These are phyloP conservation scores for Haliclona indistincta DNA, from an alignment of 37 sponge, comb jelly and placozoan species.

Conservation along the genomic window DNA sequence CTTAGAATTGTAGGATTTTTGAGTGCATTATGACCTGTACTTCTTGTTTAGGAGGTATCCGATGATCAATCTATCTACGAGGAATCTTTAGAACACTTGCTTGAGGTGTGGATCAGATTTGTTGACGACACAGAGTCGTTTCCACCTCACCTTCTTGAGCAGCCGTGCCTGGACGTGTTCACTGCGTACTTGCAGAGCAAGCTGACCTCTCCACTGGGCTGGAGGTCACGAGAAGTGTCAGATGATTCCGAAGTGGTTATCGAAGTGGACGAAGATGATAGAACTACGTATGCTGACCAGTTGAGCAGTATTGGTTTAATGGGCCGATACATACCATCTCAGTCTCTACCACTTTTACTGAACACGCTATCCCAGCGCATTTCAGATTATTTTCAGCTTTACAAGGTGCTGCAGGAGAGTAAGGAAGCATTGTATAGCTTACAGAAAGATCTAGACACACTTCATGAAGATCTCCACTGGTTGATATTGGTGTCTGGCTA, in stretches of 20 bases:
- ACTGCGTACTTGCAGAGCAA: slow-evolving; percentile 67
- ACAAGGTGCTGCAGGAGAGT: neutral
- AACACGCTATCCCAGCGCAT: slow-evolving; percentile 32
- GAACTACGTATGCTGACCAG: slow-evolving; percentile 50
- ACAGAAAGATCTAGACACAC: slow-evolving; percentile 23
- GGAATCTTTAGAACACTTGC: slow-evolving; percentile 55
- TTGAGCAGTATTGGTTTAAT: slow-evolving; percentile 48
- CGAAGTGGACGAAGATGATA: slow-evolving; percentile 59
- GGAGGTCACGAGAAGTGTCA: slow-evolving; percentile 9
- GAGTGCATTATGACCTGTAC: no score
- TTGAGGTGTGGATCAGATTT: slow-evolving; percentile 56
- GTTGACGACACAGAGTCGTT: neutral
- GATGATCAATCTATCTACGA: slow-evolving; percentile 25
- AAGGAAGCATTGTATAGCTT: slow-evolving; percentile 1
- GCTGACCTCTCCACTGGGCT: slow-evolving; percentile 59
- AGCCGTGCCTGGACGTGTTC: slow-evolving; percentile 19
- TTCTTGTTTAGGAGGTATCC: no score
- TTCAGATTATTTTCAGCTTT: slow-evolving; percentile 14
- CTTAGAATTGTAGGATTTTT: no score
- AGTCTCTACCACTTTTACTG: slow-evolving; percentile 43
- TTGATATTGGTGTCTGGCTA: slow-evolving; percentile 53
- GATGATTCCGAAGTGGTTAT: slow-evolving; percentile 37
- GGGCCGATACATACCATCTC: slow-evolving; percentile 28
- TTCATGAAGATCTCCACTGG: slow-evolving; percentile 84
- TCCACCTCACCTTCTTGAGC: slow-evolving; percentile 1